phyloP scores from a whole-genome alignment of 1,140 invertebrate genomes.

The Vanessa tameamea region DNA sequence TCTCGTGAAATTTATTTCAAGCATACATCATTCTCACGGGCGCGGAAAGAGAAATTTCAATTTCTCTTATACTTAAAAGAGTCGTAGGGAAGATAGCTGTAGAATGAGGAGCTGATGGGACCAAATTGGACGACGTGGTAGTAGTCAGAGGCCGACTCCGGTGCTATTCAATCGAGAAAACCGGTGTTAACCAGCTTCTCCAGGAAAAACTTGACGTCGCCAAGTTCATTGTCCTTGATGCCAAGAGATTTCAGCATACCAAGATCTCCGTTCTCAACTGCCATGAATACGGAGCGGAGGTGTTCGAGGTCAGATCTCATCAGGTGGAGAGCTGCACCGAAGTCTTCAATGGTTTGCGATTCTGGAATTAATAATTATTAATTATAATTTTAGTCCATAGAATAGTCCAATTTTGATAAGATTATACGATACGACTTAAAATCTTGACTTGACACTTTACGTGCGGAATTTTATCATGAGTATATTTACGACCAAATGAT shows the following conservation, averaged over 20 bases:
- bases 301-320: conserved; percentile 94
- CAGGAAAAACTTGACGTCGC: conserved; percentile 98
- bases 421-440: too few relatives aligned
- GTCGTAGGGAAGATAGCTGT: conserved; percentile 82
- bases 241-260: conserved; percentile 96
- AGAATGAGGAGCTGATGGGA: conserved; percentile 83
- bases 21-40: conserved; percentile 54
- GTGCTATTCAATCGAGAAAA: conserved; percentile 94
- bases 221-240: conserved; percentile 96
- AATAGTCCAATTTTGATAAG: too few relatives aligned
- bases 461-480: too few relatives aligned
- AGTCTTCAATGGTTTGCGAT: conserved; percentile 97
- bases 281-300: conserved; percentile 96
- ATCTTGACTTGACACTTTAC: too few relatives aligned
- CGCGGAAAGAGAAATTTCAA: conserved; percentile 45
- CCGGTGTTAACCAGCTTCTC: conserved; percentile 98
- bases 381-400: too few relatives aligned
- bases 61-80: conserved; percentile 68
- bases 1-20: conserved; percentile 37
- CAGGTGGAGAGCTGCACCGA: conserved; percentile 91
- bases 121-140: conserved; percentile 82
- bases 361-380: conserved; percentile 81
- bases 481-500: too few relatives aligned
- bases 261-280: conserved; percentile 96
- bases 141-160: conserved; percentile 84